Evolutionary conservation across 2,888 invertebrate species (phyloP).

Genomic region (Euzophera pinguis): DNA sequence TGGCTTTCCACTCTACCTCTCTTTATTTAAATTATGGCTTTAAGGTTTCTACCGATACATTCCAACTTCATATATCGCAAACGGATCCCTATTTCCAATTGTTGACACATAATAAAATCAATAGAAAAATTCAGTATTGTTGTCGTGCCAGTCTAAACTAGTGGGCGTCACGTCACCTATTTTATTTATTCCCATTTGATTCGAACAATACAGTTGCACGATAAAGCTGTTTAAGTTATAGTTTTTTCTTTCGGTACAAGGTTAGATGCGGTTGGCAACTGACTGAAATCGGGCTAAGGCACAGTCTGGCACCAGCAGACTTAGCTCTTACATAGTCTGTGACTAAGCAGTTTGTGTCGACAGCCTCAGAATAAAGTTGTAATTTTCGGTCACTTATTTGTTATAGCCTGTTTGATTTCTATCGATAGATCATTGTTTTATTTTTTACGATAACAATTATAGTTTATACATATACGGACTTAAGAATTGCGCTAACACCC

Average conservation of each 20-base stretch:
- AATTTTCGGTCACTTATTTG: too few relatives aligned
- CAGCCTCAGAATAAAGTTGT: too few relatives aligned
- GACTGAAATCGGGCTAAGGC: background rate
- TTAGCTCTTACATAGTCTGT: background rate
- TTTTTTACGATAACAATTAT: too few relatives aligned
- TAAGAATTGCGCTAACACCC: too few relatives aligned
- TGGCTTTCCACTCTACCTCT: too few relatives aligned
- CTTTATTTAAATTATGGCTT: too few relatives aligned
- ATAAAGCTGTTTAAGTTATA: slow-evolving; percentile 6
- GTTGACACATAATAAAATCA: background rate
- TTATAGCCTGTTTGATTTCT: too few relatives aligned
- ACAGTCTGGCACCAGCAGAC: slow-evolving; percentile 11
- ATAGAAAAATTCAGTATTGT: background rate
- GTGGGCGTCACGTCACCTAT: slow-evolving; percentile 1
- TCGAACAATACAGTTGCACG: background rate
- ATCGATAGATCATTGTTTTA: too few relatives aligned
- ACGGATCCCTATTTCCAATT: background rate
- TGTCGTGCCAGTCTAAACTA: background rate
- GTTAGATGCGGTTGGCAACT: slow-evolving; percentile 7
- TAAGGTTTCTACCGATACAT: too few relatives aligned
- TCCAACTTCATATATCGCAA: too few relatives aligned
- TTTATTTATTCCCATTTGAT: background rate
- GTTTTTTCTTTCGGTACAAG: slow-evolving; percentile 10
- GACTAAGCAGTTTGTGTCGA: background rate
- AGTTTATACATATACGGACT: too few relatives aligned